Evolutionary conservation across 2,888 invertebrate genomes (phyloP), one percentile per base, ranked within the genome.

Genomic region (Yponomeuta plumbellus): DNA sequence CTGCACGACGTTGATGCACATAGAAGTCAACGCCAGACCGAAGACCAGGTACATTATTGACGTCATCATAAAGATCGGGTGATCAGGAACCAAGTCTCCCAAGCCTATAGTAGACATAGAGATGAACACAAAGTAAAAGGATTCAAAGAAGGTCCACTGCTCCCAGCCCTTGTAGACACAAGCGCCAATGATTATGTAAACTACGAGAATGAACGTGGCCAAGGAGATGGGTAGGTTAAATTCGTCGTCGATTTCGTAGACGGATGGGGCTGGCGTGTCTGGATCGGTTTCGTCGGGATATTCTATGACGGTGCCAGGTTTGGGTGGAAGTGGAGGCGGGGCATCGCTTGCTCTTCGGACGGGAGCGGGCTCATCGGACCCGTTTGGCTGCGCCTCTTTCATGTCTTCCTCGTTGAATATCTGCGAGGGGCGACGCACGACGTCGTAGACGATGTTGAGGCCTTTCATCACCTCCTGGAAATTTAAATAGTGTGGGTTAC

Each of bases 91-190:
- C 70, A 95, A 93, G 86, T 98, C 98, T 2, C 98, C 98, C 74
- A 98, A 96, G n/a, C 99, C 99, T 68, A 99, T 98, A 0, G 99
- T 99, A 0, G 97, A 97, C 94, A 98, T 96, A 0, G 98, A 98
- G 74, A 99, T 97, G 81, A 99, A 99, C 5, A 99, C 97, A 81
- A 99, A 99, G 84, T 99, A 99, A 81, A 99, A 97, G 0, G 98
- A 95, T 68, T 97, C 96, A 76, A 98, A 96, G 83, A 97, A 96
- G n/a, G 93, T 92, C 99, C 99, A 99, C 0, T 92, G 89, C 82
- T 96, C 97, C 93, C 95, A 94, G 20, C 94, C 79, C 52, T 93
- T 94, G 76, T 96, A 98, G 0, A 96, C 93, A 0, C 94, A 91
- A 0, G 97, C 97, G 0, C 99, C 99, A 20, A 96, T 84, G 68